Conservation (phyloP, 1,140 invertebrate genomes). For the Atopsyche davidsoni region DNA sequence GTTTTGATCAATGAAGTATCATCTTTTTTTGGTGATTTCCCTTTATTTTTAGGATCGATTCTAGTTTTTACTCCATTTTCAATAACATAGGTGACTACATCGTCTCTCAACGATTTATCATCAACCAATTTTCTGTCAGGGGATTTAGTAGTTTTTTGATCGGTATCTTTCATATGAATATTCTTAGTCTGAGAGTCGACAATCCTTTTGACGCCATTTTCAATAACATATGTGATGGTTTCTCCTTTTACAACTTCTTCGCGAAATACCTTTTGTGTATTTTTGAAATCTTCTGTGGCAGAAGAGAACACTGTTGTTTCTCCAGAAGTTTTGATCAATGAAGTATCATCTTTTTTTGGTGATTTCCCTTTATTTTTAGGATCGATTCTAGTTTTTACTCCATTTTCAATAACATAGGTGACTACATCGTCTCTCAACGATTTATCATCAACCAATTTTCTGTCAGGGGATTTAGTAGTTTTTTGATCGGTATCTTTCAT, state of each 20-base stretch:
- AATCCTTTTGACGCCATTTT: conserved; percentile 19
- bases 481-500: conserved; percentile 3
- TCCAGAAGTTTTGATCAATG: background rate
- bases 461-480: background rate
- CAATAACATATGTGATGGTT: conserved; percentile 9
- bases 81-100: background rate
- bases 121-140: background rate
- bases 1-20: background rate
- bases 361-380: background rate
- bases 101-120: background rate
- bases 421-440: background rate
- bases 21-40: too few species aligned
- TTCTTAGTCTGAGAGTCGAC: conserved; percentile 2
- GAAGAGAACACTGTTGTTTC: background rate
- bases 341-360: too few species aligned
- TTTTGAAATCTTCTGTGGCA: background rate
- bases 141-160: conserved; percentile 1
- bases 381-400: background rate
- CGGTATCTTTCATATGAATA: background rate
- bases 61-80: background rate
- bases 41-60: background rate
- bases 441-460: background rate
- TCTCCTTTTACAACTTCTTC: background rate
- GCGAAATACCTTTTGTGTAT: background rate
- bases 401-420: conserved; percentile 3